Base-by-base conservation (phyloP, 2,113 vertebrate genomes). In the Cynoglossus semilaevis region DNA sequence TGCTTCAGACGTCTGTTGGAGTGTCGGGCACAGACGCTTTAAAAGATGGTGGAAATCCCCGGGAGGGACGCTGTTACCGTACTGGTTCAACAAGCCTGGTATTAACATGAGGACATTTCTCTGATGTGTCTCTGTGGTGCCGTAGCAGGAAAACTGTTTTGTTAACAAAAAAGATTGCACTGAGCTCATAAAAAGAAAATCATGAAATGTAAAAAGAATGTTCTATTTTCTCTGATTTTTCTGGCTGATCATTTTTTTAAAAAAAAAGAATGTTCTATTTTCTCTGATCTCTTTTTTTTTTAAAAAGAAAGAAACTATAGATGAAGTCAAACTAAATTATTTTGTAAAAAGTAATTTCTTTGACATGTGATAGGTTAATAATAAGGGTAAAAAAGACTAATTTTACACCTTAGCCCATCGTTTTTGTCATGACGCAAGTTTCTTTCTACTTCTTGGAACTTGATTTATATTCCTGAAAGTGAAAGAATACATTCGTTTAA, bases 1-100 rank as follows among this genome's bases (percentile, higher is more conserved):
- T 43, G 60, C 51, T 44, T 9, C n/a, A 62, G 54, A 52, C 34
- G 51, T 49, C 14, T 50, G 47, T 43, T 67, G 58, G 62, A 79
- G 45, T 12, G 13, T n/a, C 16, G 16, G 35, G 63, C 43, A 76
- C 37, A 55, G 75, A 65, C 47, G 57, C 34, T 58, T 13, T 13
- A 61, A 59, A 64, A 65, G 58, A 56, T 22, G 51, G 54, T 18
- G 29, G 19, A 60, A 7, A 9, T 45, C 60, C 72, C 34, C 51
- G 36, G 0, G 34, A 66, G 55, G 69, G 53, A 44, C 15, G 36
- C 51, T 53, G 50, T 63, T 64, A 58, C 18, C 70, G 40, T 2
- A 41, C 40, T 9, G 40, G 15, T 48, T 64, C 48, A 67, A 52
- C 51, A 41, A 52, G 51, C 8, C 29, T n/a, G 17, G 57, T 19